Percentiles rank a stretch among this genome's conserved stretches.
phyloP scores from a whole-genome alignment of 2,113 vertebrate species.

The Astatoreochromis straeleni region DNA sequence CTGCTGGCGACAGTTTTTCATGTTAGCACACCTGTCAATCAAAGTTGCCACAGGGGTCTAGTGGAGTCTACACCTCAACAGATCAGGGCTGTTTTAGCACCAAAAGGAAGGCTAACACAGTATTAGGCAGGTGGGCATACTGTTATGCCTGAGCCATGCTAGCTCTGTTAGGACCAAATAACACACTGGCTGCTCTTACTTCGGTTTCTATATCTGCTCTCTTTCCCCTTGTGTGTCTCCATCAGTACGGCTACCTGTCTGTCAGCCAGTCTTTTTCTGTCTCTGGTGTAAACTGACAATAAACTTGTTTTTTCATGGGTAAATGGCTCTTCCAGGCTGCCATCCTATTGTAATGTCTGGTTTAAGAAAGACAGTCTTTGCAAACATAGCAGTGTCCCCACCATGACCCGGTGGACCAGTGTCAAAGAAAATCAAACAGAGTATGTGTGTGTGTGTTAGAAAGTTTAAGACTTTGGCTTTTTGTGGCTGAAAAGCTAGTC shows the following conservation, averaged over 20 bases:
- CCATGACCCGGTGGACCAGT: not conserved
- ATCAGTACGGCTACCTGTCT: not conserved
- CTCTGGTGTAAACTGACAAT: not conserved
- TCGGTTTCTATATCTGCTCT: not conserved
- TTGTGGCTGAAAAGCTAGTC: not conserved
- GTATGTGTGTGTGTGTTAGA: not conserved
- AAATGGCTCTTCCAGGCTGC: not conserved
- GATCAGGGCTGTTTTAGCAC: not conserved
- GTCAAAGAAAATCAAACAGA: not conserved
- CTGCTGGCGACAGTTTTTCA: not conserved
- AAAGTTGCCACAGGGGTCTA: not conserved
- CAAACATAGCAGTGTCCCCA: not conserved
- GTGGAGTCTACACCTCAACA: not conserved
- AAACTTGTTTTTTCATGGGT: not conserved
- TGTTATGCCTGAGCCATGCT: not conserved
- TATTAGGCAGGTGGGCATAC: not conserved
- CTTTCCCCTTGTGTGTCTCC: not conserved
- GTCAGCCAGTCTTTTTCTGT: not conserved
- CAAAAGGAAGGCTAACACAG: not conserved
- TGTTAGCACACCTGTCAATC: not conserved
- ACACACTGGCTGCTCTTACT: not conserved
- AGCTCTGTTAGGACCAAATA: not conserved
- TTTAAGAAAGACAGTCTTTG: not conserved
- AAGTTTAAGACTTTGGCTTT: not conserved
- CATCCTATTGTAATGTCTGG: not conserved